Evolutionary conservation across 2,113 vertebrate genomes (phyloP).

Genomic region (Gnathochromis pfefferi): DNA sequence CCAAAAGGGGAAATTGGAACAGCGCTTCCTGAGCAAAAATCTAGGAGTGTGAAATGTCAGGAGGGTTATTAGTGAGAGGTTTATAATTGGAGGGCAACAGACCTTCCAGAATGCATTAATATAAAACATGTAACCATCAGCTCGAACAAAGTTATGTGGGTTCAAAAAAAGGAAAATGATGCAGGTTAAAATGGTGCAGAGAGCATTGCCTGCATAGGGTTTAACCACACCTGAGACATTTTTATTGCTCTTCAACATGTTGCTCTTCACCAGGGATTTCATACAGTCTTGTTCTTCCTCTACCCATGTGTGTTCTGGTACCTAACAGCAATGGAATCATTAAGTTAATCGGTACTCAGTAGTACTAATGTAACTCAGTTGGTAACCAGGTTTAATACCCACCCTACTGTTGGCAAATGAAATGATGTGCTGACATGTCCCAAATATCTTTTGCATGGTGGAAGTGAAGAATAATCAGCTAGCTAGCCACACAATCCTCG

Average conservation of each 20-base stretch:
- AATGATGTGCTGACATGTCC: not conserved
- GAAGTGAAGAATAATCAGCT: not conserved
- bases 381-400: not conserved
- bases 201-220: not conserved
- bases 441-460: not conserved
- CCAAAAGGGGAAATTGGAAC: not conserved
- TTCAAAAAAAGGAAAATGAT: not conserved
- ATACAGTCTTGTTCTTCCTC: not conserved
- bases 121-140: not conserved
- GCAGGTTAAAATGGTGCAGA: not conserved
- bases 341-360: not conserved
- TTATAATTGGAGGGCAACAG: not conserved
- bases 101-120: not conserved
- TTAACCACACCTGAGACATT: not conserved
- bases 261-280: not conserved
- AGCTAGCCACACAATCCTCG: not conserved
- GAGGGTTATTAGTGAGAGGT: not conserved
- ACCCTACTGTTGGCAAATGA: not conserved
- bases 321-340: not conserved
- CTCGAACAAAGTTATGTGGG: not conserved
- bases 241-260: not conserved
- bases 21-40: not conserved
- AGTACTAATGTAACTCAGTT: not conserved
- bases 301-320: not conserved
- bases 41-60: not conserved